Evolutionary conservation across 2,113 vertebrate species (phyloP), one percentile per base, ranked within the genome.

Genomic region (Syngnathus scovelli): DNA sequence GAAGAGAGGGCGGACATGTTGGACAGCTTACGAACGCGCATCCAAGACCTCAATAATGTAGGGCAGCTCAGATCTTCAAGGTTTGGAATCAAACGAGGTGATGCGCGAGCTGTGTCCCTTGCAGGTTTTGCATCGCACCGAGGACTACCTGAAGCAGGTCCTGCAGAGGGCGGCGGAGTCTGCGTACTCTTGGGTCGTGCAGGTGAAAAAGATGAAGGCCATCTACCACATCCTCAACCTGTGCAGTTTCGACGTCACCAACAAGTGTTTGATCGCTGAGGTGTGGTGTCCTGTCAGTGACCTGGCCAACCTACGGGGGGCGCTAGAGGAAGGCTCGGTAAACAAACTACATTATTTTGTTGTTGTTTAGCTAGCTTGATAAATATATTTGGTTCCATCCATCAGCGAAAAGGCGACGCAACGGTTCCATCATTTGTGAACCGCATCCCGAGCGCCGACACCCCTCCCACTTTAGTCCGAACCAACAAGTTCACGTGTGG

Each of bases 171-270:
- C 96, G 0, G 94, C 96, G 0, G 95, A 97, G 78, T 95, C 94
- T 0, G 89, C 94, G 59, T 94, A 90, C n/a, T 88, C 89, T 0
- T 96, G 94, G 84, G 92, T 94, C 1, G 81, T 98, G 61, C 95
- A 98, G 72, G 94, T 99, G 83, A 95, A 94, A 82, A 99, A 98
- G 88, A 98, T 98, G 96, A 99, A 99, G 83, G 95, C 97, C 27
- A 94, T 99, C 71, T 98, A 99, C 81, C 97, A 99, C 11, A 94
- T 94, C 66, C 92, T 99, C 51, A 99, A 96, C 89, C 91, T 97
- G 81, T 99, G 97, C 89, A 98, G 95, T 85, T 95, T 99, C 0
- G 97, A 99, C 0, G 96, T 99, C 77, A 99, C 97, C 69, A 96
- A 98, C 86, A 98, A 96, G 86, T 99, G 96, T 91, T 91, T 99